Percentiles rank a stretch among this genome's conserved stretches.
phyloP scores from a whole-genome alignment of 2,888 invertebrate genomes.

The Dryadula phaetusa region DNA sequence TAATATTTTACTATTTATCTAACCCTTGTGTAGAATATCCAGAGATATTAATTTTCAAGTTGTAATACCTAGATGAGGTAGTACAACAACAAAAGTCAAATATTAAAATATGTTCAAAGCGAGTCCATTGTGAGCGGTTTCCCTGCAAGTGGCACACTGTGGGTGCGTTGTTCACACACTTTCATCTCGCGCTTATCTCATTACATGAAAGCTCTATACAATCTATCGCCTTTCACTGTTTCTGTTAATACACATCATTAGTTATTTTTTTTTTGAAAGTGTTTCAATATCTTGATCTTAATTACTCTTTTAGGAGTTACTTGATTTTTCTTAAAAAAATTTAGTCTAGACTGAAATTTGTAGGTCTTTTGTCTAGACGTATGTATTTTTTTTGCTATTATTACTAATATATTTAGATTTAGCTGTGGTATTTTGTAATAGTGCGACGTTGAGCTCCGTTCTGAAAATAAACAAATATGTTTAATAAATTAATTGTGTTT shows the following conservation, averaged over 20 bases:
- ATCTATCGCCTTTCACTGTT: constrained; percentile 78
- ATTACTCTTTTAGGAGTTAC: background rate
- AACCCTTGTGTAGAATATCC: no score
- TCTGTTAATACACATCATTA: constrained; percentile 70
- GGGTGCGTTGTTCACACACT: constrained; percentile 71
- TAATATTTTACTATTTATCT: no score
- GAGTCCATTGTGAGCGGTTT: constrained; percentile 54
- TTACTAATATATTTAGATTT: no score
- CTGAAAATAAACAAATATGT: no score
- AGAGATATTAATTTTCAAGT: no score
- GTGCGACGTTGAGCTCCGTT: no score
- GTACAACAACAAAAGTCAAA: no score
- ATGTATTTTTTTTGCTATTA: background rate
- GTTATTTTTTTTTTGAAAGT: constrained; percentile 52
- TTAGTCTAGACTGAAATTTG: no score
- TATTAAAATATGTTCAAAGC: background rate
- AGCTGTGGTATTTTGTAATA: no score
- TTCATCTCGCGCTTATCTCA: constrained; percentile 76
- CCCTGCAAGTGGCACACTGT: constrained; percentile 60
- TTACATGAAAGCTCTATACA: constrained; percentile 74
- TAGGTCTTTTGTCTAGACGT: background rate
- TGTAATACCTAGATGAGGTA: no score
- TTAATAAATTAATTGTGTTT: no score
- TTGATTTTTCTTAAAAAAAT: background rate
- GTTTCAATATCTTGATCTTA: constrained; percentile 19